Evolutionary conservation across 2,113 vertebrate genomes (phyloP).

Genomic region (Osmerus eperlanus): DNA sequence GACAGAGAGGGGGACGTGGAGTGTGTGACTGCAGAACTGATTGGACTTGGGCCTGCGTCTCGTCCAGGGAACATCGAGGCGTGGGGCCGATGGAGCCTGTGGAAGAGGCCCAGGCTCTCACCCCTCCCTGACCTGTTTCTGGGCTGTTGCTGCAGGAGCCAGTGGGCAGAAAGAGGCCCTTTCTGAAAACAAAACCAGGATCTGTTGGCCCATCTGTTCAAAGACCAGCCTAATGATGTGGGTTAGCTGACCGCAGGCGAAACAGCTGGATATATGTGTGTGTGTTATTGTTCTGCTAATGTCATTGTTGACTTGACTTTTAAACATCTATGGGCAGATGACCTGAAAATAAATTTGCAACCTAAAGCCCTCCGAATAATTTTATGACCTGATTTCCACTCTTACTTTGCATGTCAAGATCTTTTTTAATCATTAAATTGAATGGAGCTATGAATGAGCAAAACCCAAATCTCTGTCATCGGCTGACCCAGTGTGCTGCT

Average conservation of each 20-base stretch:
- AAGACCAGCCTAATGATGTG: neutral
- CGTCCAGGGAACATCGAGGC: no score
- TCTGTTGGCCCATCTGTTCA: slow-evolving; percentile 35
- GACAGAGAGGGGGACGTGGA: neutral
- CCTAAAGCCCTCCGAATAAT: neutral
- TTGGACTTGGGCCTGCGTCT: neutral
- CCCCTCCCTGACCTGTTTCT: slow-evolving; percentile 31
- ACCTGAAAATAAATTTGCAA: slow-evolving; percentile 18
- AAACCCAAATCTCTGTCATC: slow-evolving; percentile 22
- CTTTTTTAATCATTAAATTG: slow-evolving; percentile 29
- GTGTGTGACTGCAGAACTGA: slow-evolving; percentile 1
- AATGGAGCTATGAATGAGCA: slow-evolving; percentile 32
- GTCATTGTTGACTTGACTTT: slow-evolving; percentile 6
- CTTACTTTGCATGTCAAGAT: slow-evolving; percentile 16
- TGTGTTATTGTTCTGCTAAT: neutral
- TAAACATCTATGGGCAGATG: neutral
- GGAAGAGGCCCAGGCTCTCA: neutral
- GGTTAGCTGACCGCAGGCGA: neutral
- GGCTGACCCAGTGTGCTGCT: slow-evolving; percentile 31
- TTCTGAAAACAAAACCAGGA: neutral
- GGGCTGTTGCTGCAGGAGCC: slow-evolving; percentile 15
- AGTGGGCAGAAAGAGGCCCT: slow-evolving; percentile 6
- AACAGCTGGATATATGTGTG: neutral
- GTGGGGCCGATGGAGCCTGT: neutral
- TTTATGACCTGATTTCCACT: slow-evolving; percentile 22